A percentile compares a stretch with the other conserved stretches of the same genome.
These are phyloP conservation scores for Psittacara wagleri DNA, from an alignment of 2,113 vertebrate genomes.

Conservation along the genomic window DNA sequence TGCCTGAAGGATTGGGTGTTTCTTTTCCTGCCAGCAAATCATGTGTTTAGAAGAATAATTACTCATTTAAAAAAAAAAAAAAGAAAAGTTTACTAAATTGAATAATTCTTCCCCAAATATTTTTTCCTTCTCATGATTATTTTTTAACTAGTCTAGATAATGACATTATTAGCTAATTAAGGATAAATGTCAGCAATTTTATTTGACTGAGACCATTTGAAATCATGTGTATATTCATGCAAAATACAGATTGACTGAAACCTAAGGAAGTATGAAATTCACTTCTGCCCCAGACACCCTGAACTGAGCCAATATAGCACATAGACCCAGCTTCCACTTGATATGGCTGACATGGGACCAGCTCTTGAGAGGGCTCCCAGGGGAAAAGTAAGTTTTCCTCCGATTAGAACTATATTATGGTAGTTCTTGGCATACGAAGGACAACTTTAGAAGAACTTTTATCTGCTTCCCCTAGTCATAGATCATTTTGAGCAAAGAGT, in stretches of 20 bases:
- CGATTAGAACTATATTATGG: neutral
- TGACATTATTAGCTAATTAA: constrained; percentile 58
- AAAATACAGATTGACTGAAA: constrained; percentile 19
- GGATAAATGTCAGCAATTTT: constrained; percentile 64
- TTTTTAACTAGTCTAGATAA: constrained; percentile 37
- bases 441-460: neutral
- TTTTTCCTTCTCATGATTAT: constrained; percentile 12
- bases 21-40: neutral
- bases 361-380: fast-evolving
- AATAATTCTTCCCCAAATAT: constrained; percentile 7
- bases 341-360: neutral
- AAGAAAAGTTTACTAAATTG: constrained; percentile 17
- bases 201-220: constrained; percentile 32
- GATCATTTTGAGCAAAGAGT: neutral
- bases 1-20: neutral
- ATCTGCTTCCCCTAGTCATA: neutral
- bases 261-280: neutral
- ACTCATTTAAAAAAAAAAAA: neutral
- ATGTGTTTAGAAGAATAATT: neutral
- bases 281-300: neutral
- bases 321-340: neutral
- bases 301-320: neutral
- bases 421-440: neutral
- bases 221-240: neutral
- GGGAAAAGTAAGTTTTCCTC: neutral